Evolutionary conservation across 2,888 invertebrate genomes (phyloP), one percentile per base, ranked within the genome.

Genomic region (Resseliella maxima): DNA sequence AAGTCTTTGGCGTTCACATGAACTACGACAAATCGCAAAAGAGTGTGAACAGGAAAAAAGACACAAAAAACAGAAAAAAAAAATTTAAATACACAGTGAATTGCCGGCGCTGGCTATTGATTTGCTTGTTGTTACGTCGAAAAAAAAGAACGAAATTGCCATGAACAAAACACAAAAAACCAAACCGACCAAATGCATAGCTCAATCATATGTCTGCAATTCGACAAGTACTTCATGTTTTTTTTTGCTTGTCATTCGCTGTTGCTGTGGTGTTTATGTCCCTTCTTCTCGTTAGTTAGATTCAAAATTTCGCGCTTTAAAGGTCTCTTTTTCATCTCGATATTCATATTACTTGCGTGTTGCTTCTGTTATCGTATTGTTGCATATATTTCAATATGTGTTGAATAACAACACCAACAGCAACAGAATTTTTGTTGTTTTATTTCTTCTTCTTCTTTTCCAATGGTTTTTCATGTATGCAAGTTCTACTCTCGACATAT

Each of bases 331-430:
- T 72, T 72, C 72, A 72, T 72, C 59, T 59, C 59, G 15, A 12
- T n/a, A 59, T 59, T 59, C 59, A 59, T 59, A 24, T 59, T 59
- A 59, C 6, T 59, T 18, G 72, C n/a, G 72, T 31, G 72, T 35
- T 31, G 72, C 5, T 72, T 31, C 72, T 72, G 31, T 72, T 12
- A 72, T 31, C 72, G 72, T 3, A 31, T 72, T 72, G 6, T 72
- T 72, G 31, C 31, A 35, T 15, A 31, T 72, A 41, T 41, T 12
- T 72, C 31, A 10, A 3, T 72, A 15, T 72, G 31, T 72, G n/a
- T 59, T 24, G 59, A 5, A 41, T 41, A 41, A 5, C 12, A n/a
- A n/a, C n/a, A n/a, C n/a, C 12, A 12, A 41, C n/a, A n/a, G 46
- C 41, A 2, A 6, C 10, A 50, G 5, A 5, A 59, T 59, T 72